A percentile compares a stretch with the other conserved stretches of the same genome.
phyloP scores from a whole-genome alignment of 2,888 invertebrate genomes.

The Conistra vaccinii region DNA sequence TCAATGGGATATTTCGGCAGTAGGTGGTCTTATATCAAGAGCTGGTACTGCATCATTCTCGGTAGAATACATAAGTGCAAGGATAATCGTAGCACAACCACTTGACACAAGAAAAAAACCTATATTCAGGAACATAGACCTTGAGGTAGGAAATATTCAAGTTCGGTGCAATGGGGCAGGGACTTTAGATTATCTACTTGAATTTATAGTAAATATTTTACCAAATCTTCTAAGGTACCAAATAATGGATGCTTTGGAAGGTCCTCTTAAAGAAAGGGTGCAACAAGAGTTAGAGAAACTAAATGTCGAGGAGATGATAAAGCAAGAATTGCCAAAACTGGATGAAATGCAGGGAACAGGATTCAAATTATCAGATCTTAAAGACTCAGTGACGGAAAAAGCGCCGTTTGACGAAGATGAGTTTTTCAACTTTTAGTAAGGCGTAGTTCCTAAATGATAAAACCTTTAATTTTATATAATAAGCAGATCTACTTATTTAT shows the following conservation, averaged over 20 bases:
- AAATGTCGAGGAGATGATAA: constrained; percentile 94
- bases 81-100: constrained; percentile 93
- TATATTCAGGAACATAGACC: constrained; percentile 93
- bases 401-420: constrained; percentile 84
- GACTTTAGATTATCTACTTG: constrained; percentile 95
- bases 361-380: constrained; percentile 84
- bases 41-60: constrained; percentile 94
- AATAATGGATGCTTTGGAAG: constrained; percentile 96
- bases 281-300: constrained; percentile 94
- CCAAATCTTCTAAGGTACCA: constrained; percentile 96
- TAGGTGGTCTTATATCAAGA: constrained; percentile 93
- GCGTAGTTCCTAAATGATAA: not conserved
- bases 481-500: constrained; percentile 63
- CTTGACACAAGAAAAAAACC: constrained; percentile 94
- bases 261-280: constrained; percentile 93
- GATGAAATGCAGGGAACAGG: constrained; percentile 90
- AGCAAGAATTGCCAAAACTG: constrained; percentile 92
- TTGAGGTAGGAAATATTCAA: constrained; percentile 96
- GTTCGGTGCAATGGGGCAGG: constrained; percentile 96
- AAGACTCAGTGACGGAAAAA: constrained; percentile 67
- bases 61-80: constrained; percentile 94
- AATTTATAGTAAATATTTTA: constrained; percentile 94
- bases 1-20: constrained; percentile 94
- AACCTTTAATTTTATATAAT: not conserved
- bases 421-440: constrained; percentile 85